Percentiles rank a stretch among this genome's conserved stretches.
These are phyloP conservation scores for Bufo gargarizans DNA, from an alignment of 2,113 vertebrate species.

Conservation along the genomic window DNA sequence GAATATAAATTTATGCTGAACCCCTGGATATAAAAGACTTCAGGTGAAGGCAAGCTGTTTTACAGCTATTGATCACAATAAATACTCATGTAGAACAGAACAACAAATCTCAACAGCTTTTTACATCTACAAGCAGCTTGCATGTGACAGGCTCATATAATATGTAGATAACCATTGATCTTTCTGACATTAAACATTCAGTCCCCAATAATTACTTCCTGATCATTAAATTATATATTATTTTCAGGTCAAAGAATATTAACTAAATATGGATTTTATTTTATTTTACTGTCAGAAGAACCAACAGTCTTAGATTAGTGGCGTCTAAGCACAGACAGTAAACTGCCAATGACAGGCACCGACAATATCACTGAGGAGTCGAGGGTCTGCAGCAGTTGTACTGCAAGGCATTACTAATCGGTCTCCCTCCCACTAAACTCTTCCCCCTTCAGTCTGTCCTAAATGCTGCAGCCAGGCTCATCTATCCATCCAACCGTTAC, in stretches of 20 bases:
- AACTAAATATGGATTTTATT: no score
- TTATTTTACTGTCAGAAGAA: no score
- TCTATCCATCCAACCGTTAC: no score
- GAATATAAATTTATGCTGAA: conserved; percentile 20
- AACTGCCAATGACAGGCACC: no score
- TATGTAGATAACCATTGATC: neutral
- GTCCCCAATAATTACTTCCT: neutral
- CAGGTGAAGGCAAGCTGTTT: conserved; percentile 10
- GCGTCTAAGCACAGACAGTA: no score
- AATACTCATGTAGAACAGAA: conserved; percentile 58
- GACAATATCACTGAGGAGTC: no score
- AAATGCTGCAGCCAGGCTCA: no score
- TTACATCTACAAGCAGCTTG: neutral
- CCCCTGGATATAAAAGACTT: neutral
- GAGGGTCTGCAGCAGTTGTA: no score
- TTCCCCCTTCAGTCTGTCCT: no score
- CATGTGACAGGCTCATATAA: neutral
- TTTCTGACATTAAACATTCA: neutral
- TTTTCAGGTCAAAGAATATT: neutral
- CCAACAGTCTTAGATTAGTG: no score
- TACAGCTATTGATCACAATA: conserved; percentile 54
- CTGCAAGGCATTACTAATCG: no score
- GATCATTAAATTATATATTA: neutral
- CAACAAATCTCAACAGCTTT: conserved; percentile 48
- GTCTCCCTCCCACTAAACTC: no score